Conservation (phyloP, 92 coral and sea anemone species). For the Porites evermanni region DNA sequence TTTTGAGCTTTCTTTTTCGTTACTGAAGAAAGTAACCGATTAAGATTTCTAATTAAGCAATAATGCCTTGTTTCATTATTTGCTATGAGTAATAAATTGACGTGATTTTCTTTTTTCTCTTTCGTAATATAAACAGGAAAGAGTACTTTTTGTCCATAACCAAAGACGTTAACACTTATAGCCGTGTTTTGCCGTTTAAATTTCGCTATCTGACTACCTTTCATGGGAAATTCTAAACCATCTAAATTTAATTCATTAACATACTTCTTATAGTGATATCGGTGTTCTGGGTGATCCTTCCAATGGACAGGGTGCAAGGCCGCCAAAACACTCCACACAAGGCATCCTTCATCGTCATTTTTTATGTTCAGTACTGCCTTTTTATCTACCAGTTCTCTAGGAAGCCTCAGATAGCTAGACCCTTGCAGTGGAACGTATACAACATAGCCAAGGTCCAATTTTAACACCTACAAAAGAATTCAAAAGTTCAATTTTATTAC, state of each 20-base stretch:
- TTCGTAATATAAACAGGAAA: constrained; percentile 48
- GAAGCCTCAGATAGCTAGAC: constrained; percentile 46
- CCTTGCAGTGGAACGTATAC: constrained; percentile 59
- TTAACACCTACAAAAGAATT: constrained; percentile 26
- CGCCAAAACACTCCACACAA: constrained; percentile 45
- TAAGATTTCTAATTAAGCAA: constrained; percentile 30
- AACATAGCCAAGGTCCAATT: constrained; percentile 43
- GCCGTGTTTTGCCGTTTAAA: constrained; percentile 39
- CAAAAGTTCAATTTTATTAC: not conserved
- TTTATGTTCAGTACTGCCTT: constrained; percentile 67
- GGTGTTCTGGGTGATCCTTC: constrained; percentile 12
- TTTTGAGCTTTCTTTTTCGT: not conserved
- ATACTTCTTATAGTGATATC: constrained; percentile 31
- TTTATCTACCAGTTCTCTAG: constrained; percentile 46
- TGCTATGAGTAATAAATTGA: constrained; percentile 39
- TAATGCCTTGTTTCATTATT: constrained; percentile 37
- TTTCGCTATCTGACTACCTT: constrained; percentile 12
- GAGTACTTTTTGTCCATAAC: constrained; percentile 29
- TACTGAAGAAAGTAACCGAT: not conserved
- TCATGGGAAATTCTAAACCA: constrained; percentile 32
- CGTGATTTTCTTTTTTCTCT: not conserved
- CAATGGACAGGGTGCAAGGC: constrained; percentile 30
- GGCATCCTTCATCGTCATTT: constrained; percentile 46
- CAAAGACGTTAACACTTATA: constrained; percentile 36
- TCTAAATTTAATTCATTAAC: constrained; percentile 39